These are phyloP conservation scores for Hipposideros armiger DNA, from an alignment of 2,113 vertebrate genomes.

Conservation along the genomic window DNA sequence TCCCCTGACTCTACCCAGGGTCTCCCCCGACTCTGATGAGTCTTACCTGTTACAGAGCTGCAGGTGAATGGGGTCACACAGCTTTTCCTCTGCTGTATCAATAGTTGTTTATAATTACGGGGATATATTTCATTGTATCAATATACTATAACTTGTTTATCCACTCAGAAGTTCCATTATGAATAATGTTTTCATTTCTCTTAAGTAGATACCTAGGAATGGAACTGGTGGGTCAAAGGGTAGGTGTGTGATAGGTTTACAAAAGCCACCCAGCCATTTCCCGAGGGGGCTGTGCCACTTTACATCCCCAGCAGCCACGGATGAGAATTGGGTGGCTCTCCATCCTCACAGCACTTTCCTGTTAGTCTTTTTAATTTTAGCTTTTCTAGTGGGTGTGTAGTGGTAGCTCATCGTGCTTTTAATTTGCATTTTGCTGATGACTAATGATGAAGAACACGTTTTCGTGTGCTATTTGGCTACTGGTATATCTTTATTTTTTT, in stretches of 20 bases:
- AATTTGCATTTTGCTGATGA: neutral
- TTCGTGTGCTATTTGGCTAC: neutral
- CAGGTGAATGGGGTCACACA: no score
- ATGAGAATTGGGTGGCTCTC: no score
- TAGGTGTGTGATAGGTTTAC: accelerated
- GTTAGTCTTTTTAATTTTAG: neutral
- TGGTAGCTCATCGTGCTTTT: neutral
- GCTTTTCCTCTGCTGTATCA: no score
- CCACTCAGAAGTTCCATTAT: neutral
- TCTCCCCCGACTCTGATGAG: neutral
- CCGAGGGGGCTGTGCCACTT: accelerated
- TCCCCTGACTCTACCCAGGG: neutral
- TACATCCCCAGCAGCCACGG: accelerated
- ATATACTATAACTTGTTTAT: neutral
- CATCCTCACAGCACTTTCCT: neutral
- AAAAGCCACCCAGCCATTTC: neutral
- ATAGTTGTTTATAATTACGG: neutral
- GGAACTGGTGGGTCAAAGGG: neutral
- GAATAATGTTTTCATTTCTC: neutral
- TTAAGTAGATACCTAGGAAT: no score
- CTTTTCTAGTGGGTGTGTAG: neutral
- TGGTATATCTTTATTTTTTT: accelerated
- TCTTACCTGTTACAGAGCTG: neutral
- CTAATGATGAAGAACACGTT: neutral
- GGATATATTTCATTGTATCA: neutral